Evolutionary conservation across 2,888 invertebrate genomes (phyloP), one percentile per base, ranked within the genome.

Genomic region (Allolobophora icterica): DNA sequence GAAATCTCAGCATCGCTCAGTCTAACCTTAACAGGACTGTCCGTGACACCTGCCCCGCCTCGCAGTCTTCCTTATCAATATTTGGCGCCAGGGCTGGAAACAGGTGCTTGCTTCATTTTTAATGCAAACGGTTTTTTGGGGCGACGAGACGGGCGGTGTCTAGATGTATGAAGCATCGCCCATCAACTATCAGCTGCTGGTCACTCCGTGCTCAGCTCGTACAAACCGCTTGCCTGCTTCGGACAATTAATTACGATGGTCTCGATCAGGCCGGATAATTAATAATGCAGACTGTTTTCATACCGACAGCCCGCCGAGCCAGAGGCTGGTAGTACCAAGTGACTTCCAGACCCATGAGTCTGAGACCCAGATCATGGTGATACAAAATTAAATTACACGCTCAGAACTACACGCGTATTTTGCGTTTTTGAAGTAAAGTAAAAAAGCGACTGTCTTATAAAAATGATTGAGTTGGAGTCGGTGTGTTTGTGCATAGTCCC

Each of bases 251-350:
- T 71, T 71, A 71, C 8, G 71, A 71, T 71, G 30, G 52, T 52
- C 52, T 52, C 52, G 52, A 52, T 52, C 21, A 6, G 71, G n/a
- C n/a, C 6, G n/a, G 0, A 1, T 71, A 71, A 71, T 71, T n/a
- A 71, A 71, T 71, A 71, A 71, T 71, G 71, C n/a, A 71, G 71
- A n/a, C 71, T 71, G 71, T 71, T 71, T 71, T 71, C 52, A n/a
- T 71, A 71, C 13, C 11, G 71, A n/a, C 30, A n/a, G 71, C 30
- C 71, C n/a, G 8, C 71, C 71, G n/a, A 71, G 71, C n/a, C 71
- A 71, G n/a, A 52, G 4, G 71, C 19, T 19, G 21, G 24, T n/a
- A 1, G n/a, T 71, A 71, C 30, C 71, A 0, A 71, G 30, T 71
- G 71, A 71, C n/a, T 71, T 17, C 24, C 71, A 71, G 71, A 71